Evolutionary conservation across 2,113 vertebrate genomes (phyloP).

Genomic region (Tetrax tetrax): DNA sequence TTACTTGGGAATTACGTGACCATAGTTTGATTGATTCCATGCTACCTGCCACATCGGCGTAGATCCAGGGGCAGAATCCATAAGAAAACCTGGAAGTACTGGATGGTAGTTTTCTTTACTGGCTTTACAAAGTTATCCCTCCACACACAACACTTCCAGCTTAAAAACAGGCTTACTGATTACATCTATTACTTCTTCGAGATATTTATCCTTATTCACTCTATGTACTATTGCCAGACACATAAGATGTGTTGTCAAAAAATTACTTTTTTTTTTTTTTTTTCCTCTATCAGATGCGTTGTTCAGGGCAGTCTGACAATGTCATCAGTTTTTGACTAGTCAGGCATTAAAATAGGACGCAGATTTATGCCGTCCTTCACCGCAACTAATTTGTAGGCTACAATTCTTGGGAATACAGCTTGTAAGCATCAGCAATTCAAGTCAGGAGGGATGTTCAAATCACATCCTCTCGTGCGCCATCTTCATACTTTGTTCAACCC

Average conservation of each 20-base stretch:
- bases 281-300: no score
- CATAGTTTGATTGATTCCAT: fast-evolving
- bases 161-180: not conserved
- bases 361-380: not conserved
- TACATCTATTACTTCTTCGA: not conserved
- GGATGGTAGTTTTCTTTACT: not conserved
- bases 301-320: not conserved
- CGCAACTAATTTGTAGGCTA: not conserved
- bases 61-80: not conserved
- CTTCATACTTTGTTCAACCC: not conserved
- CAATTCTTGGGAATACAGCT: conserved; percentile 48
- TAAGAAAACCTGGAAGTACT: not conserved
- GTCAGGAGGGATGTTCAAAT: not conserved
- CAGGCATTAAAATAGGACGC: not conserved
- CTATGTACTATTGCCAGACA: not conserved
- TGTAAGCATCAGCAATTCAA: not conserved
- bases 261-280: no score
- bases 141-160: not conserved
- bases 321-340: not conserved
- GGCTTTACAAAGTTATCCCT: not conserved
- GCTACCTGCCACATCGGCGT: not conserved
- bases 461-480: not conserved
- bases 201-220: not conserved
- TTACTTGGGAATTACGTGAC: fast-evolving
- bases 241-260: no score